phyloP scores from a whole-genome alignment of 2,113 vertebrate species.

The Dryoscopus gambensis region DNA sequence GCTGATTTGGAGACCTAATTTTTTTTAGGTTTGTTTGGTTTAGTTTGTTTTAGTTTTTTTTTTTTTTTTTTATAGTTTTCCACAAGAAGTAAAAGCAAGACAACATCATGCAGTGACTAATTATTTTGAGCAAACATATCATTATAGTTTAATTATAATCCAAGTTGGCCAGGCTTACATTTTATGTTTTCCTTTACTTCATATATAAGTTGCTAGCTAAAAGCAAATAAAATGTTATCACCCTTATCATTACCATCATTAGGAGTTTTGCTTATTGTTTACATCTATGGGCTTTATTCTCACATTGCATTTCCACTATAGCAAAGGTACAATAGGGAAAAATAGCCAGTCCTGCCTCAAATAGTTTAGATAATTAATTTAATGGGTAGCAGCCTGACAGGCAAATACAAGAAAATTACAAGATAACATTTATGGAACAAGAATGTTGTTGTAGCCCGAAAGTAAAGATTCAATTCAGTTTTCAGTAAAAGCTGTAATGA shows the following conservation, averaged over 20 bases:
- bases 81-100: not conserved
- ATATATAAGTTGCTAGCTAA: not conserved
- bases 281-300: not conserved
- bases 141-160: slow-evolving; percentile 17
- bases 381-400: not conserved
- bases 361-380: not conserved
- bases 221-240: not conserved
- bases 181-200: not conserved
- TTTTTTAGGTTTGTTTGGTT: not conserved
- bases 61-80: too few relatives aligned
- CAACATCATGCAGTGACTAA: not conserved
- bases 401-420: slow-evolving; percentile 1
- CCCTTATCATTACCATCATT: not conserved
- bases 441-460: not conserved
- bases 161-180: not conserved
- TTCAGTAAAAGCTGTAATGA: not conserved
- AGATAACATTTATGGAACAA: not conserved
- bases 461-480: not conserved
- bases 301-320: not conserved
- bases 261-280: not conserved
- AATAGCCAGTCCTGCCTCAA: not conserved
- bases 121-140: slow-evolving; percentile 11
- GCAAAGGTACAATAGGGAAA: not conserved
- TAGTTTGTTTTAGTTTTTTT: not conserved
- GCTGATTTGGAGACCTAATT: not conserved